Conservation (phyloP, 2,888 invertebrate genomes). For the Geotrupes spiniger region DNA sequence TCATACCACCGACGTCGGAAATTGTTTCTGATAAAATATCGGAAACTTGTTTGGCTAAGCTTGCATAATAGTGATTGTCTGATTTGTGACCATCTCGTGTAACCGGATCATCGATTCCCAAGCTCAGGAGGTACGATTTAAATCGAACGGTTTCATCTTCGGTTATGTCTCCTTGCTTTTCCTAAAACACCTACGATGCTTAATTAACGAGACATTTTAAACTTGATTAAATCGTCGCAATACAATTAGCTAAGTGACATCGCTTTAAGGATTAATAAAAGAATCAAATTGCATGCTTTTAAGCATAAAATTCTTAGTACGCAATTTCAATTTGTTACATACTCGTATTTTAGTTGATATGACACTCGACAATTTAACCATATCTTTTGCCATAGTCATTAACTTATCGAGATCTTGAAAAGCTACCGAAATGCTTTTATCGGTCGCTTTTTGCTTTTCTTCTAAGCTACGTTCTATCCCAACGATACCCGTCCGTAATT, state of each 20-base stretch:
- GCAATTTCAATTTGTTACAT: too few relatives aligned
- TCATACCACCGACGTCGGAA: conserved; percentile 90
- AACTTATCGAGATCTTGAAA: conserved; percentile 94
- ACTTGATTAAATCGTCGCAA: neutral
- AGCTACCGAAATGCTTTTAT: conserved; percentile 87
- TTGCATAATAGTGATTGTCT: conserved; percentile 79
- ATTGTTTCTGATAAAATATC: conserved; percentile 78
- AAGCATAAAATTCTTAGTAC: too few relatives aligned
- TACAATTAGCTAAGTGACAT: neutral
- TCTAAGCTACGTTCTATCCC: conserved; percentile 93
- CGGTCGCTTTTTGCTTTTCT: conserved; percentile 86
- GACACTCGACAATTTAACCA: conserved; percentile 89
- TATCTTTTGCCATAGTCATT: conserved; percentile 96
- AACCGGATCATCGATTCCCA: conserved; percentile 98
- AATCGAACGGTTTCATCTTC: conserved; percentile 97
- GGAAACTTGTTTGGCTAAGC: conserved; percentile 82
- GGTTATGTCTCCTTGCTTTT: conserved; percentile 91
- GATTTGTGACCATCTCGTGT: conserved; percentile 87
- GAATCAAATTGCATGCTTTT: too few relatives aligned
- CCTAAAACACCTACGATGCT: conserved; percentile 43
- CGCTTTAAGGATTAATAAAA: too few relatives aligned
- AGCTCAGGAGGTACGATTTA: conserved; percentile 91
- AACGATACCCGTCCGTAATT: conserved; percentile 84
- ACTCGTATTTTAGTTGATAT: conserved; percentile 87
- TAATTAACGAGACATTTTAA: conserved; percentile 2